phyloP scores from a whole-genome alignment of 2,797 vertebrate genomes.

The Enteromius viviparus region DNA sequence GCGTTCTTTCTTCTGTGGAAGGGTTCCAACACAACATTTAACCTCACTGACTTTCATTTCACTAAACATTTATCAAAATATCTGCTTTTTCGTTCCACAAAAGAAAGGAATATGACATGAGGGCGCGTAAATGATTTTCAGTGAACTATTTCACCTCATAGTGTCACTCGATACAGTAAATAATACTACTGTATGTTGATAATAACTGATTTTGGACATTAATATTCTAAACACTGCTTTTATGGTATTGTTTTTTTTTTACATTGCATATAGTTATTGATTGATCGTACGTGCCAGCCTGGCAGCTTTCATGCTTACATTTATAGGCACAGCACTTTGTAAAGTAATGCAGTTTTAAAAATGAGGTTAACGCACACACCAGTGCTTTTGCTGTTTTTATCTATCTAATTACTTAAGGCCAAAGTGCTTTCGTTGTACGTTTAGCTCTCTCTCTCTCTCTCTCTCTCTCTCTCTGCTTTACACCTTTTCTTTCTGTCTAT shows the following conservation, averaged over 20 bases:
- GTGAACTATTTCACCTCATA: not conserved
- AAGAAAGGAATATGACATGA: not conserved
- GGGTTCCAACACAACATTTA: not conserved
- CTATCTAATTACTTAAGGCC: slow-evolving; percentile 41
- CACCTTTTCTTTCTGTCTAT: not conserved
- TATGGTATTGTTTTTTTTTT: not conserved
- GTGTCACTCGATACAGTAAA: not conserved
- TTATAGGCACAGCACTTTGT: slow-evolving; percentile 13
- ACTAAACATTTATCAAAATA: not conserved
- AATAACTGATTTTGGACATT: not conserved
- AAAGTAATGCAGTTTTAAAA: not conserved
- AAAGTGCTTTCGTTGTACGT: slow-evolving; percentile 23
- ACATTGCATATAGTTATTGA: not conserved
- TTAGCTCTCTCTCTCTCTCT: not conserved
- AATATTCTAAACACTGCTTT: not conserved
- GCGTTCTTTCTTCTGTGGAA: not conserved
- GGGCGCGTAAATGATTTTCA: not conserved
- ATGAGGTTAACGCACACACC: not conserved
- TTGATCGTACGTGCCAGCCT: not conserved
- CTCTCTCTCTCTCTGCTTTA: not conserved
- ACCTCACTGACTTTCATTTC: not conserved
- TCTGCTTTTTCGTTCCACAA: not conserved
- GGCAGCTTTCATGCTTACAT: not conserved
- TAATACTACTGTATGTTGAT: not conserved
- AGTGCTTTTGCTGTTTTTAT: slow-evolving; percentile 11